phyloP scores from a whole-genome alignment of 2,113 vertebrate genomes.

The Sterrhoptilus dennistouni region DNA sequence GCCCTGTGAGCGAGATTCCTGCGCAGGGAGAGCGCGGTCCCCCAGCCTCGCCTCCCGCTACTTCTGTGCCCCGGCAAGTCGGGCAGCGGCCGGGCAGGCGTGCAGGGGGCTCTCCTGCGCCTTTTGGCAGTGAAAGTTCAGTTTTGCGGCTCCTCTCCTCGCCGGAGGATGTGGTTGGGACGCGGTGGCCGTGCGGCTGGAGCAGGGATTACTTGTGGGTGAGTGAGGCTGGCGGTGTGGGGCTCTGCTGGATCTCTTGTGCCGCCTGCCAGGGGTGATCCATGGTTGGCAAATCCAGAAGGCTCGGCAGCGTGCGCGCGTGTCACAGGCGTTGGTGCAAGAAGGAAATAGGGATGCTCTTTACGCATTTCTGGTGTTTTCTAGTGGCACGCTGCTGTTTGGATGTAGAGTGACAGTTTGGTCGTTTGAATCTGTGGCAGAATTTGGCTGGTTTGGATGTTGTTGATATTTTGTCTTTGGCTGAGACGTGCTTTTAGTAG shows the following conservation, averaged over 20 bases:
- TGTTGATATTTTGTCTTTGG: neutral
- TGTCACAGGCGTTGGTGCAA: neutral
- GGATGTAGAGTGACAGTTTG: neutral
- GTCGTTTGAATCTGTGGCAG: neutral
- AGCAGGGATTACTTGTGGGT: neutral
- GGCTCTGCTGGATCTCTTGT: neutral
- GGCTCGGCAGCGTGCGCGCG: neutral
- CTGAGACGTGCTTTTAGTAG: neutral
- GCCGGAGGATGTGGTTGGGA: neutral
- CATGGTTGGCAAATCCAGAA: rapidly evolving
- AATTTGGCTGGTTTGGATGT: neutral
- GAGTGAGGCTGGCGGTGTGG: neutral
- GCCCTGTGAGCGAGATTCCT: neutral
- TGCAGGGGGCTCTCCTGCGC: neutral
- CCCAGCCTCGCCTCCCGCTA: neutral
- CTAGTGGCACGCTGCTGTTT: neutral
- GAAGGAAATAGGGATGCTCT: neutral
- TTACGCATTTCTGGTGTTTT: neutral
- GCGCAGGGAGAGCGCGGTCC: neutral
- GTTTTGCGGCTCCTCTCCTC: neutral
- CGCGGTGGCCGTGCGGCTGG: neutral
- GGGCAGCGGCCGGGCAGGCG: neutral
- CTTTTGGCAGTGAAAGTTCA: neutral
- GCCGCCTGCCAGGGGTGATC: neutral
- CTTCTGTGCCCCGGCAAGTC: neutral